Evolutionary conservation across 2,797 vertebrate species (phyloP), one percentile per base, ranked within the genome.

Genomic region (Thaleichthys pacificus): DNA sequence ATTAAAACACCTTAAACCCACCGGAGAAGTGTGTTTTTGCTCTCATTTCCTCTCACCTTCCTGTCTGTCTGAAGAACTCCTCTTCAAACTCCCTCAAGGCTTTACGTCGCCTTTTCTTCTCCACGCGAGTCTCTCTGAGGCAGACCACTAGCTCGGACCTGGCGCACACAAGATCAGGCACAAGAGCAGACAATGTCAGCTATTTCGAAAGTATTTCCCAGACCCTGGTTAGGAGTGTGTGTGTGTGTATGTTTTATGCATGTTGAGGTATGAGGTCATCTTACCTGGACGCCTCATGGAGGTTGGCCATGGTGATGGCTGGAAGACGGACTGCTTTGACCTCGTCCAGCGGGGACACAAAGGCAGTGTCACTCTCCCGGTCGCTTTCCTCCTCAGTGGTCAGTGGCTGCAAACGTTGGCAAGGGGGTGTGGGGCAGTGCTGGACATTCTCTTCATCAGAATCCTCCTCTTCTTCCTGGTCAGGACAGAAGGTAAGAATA

Each of bases 391-490:
- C 94, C 76, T 93, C 94, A 0, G 82, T 76, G 56, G 79, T 87
- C 15, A 78, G 65, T 0, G 91, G 79, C n/a, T 91, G 86, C 21
- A 89, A 87, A 0, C 84, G 75, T 51, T 72, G 78, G 49, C 0
- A 79, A 11, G 74, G 90, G 65, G 76, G 92, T 1, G 72, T 86
- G 58, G 38, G 89, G 78, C 84, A 88, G 61, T 91, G 91, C 26
- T 91, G 88, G 19, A 86, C 87, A 1, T 79, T 88, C 28, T 98
- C 97, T 80, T 99, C 97, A 80, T 98, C 97, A n/a, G 96, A 97
- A 38, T 95, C 96, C n/a, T 99, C 97, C 84, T 99, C 97, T 88
- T 99, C 97, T 82, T 99, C 96, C 94, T 98, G 91, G 42, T 47
- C 87, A 22, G 47, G 1, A 68, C 12, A 57, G 51, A 7, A 56